These are phyloP conservation scores for Clivina fossor DNA, from an alignment of 2,888 invertebrate genomes.

Conservation along the genomic window DNA sequence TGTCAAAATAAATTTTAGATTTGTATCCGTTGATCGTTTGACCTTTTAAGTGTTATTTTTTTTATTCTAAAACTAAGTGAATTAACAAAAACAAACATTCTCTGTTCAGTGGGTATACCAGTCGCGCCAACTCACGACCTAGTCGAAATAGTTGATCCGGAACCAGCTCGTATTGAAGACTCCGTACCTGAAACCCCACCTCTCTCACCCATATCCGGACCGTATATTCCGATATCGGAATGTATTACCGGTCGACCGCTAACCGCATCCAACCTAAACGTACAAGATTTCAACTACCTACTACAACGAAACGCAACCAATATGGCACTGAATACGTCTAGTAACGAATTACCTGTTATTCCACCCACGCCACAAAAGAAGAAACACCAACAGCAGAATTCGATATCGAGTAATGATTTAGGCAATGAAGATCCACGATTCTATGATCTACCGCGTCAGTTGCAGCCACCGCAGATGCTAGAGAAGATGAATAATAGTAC, in stretches of 20 bases:
- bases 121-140: constrained; percentile 27
- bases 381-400: constrained; percentile 25
- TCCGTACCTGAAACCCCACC: constrained; percentile 60
- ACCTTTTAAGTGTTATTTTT: neutral
- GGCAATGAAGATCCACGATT: constrained; percentile 57
- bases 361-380: constrained; percentile 33
- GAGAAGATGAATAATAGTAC: constrained; percentile 45
- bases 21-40: neutral
- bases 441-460: constrained; percentile 55
- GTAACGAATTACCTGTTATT: constrained; percentile 74
- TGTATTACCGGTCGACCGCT: constrained; percentile 74
- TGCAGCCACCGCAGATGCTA: constrained; percentile 43
- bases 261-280: constrained; percentile 7
- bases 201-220: constrained; percentile 71
- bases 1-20: neutral
- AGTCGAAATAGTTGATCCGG: constrained; percentile 16
- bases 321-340: constrained; percentile 5
- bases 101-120: constrained; percentile 28
- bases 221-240: constrained; percentile 91
- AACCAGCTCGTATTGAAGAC: constrained; percentile 27
- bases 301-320: constrained; percentile 22
- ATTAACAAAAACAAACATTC: too few relatives aligned
- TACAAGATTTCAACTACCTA: constrained; percentile 22
- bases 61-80: neutral
- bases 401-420: constrained; percentile 25